Base-by-base conservation (phyloP, 2,113 vertebrate species). In the Haplochromis vanheusdeni region DNA sequence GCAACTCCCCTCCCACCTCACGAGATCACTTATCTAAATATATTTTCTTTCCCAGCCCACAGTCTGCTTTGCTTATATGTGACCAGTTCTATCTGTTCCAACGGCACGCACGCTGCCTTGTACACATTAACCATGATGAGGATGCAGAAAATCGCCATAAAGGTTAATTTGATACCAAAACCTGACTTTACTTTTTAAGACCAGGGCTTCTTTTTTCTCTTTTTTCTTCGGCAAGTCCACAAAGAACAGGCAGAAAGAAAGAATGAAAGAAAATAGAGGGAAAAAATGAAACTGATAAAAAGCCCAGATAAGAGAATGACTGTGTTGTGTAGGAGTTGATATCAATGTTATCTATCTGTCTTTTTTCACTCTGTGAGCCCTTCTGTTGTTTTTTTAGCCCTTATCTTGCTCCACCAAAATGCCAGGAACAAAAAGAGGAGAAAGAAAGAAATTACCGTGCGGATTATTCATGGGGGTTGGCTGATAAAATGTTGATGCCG, bases 261-360 rank as follows among this genome's bases (percentile, higher is more conserved):
- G 26, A 77, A 77, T 49, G 73, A 77, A 77, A 77, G 45, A 77
- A 77, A 77, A 51, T 77, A 77, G 45, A 77, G 82, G 95, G 45
- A 47, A 89, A 90, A 90, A 95, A 93, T 73, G 94, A 96, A 97
- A 96, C 94, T 91, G 98, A 98, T 98, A 98, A 98, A 98, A 98
- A 98, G 97, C 96, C 92, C 75, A 33, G 98, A 98, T 98, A 98
- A 97, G 95, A 88, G 93, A 96, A 95, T 96, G 97, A 96, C 96
- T 97, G 97, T 97, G 97, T 97, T 98, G 97, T 98, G 97, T 97
- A 97, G 97, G 97, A 98, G 97, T 97, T 97, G 82, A 95, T 98
- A 98, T 98, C 98, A 97, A 96, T 94, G 97, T 98, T 98, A 98
- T 98, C 97, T 98, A 98, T 98, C 97, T 97, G 96, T 96, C 97